Percentiles rank a stretch among this genome's conserved stretches.
Evolutionary conservation across 2,888 invertebrate species (phyloP).

Genomic region (Patella caerulea): DNA sequence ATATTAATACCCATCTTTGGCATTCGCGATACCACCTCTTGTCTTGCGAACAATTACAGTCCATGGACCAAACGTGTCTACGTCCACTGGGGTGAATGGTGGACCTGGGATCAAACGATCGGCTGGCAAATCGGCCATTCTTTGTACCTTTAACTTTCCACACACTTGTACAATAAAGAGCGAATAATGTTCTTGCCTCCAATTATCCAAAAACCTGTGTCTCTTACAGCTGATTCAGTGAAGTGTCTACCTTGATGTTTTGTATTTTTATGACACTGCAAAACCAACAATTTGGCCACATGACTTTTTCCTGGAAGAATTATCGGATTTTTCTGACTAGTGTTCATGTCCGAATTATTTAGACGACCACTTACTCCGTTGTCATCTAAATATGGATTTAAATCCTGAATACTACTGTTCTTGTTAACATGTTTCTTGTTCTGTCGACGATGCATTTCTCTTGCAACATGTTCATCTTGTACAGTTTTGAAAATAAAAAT

Average conservation of each 20-base stretch:
- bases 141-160: conserved; percentile 21
- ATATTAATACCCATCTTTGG: conserved; percentile 39
- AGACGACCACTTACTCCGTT: conserved; percentile 15
- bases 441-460: no score
- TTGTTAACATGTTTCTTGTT: no score
- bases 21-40: conserved; percentile 31
- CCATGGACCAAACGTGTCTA: conserved; percentile 38
- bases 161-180: conserved; percentile 29
- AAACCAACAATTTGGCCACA: conserved; percentile 26
- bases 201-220: conserved; percentile 30
- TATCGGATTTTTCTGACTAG: no score
- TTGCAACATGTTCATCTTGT: no score
- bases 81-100: conserved; percentile 38
- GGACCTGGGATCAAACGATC: conserved; percentile 30
- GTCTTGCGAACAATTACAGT: conserved; percentile 27
- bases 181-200: conserved; percentile 26
- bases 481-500: no score
- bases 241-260: conserved; percentile 29
- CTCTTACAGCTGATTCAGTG: conserved; percentile 34
- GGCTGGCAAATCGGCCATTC: conserved; percentile 39
- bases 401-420: no score
- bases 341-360: no score
- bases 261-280: conserved; percentile 28
- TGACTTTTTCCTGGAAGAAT: conserved; percentile 13
- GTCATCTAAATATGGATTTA: no score